These are phyloP conservation scores for Triplophysa siluroides DNA, from an alignment of 2,113 vertebrate genomes.

Conservation along the genomic window DNA sequence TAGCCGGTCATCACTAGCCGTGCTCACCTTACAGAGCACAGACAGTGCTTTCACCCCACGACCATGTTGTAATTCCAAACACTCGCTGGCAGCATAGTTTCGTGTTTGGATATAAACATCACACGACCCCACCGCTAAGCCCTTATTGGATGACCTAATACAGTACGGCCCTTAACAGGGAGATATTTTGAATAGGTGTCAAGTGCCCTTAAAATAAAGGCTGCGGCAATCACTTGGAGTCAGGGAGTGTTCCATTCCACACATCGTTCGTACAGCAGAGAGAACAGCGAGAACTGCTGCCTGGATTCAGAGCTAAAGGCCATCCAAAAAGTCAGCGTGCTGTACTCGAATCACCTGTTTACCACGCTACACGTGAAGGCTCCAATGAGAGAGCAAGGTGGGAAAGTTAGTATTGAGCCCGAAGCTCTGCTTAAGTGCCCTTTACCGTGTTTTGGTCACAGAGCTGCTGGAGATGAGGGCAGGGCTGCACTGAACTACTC, in stretches of 20 bases:
- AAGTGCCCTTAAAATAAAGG: conserved; percentile 43
- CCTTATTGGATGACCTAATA: conserved; percentile 47
- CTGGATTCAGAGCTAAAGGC: conserved; percentile 44
- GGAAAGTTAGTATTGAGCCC: not conserved
- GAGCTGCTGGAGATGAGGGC: not conserved
- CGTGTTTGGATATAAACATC: conserved; percentile 37
- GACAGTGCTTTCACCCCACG: conserved; percentile 37
- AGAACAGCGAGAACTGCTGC: conserved; percentile 34
- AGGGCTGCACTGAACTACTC: not conserved
- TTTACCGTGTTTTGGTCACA: not conserved
- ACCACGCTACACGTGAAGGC: not conserved
- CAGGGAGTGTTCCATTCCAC: conserved; percentile 46
- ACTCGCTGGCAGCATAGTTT: conserved; percentile 25
- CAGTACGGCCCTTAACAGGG: conserved; percentile 33
- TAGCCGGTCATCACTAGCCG: conserved; percentile 19
- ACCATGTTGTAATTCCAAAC: conserved; percentile 47
- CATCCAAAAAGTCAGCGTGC: conserved; percentile 51
- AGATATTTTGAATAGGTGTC: conserved; percentile 50
- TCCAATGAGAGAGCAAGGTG: not conserved
- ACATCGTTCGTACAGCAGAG: conserved; percentile 13
- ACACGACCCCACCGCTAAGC: not conserved
- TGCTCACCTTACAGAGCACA: conserved; percentile 39
- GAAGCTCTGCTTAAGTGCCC: not conserved
- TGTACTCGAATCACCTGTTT: conserved; percentile 17
- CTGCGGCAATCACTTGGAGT: conserved; percentile 21